Base-by-base conservation (phyloP, 2,113 vertebrate species). In the Sturnus vulgaris region DNA sequence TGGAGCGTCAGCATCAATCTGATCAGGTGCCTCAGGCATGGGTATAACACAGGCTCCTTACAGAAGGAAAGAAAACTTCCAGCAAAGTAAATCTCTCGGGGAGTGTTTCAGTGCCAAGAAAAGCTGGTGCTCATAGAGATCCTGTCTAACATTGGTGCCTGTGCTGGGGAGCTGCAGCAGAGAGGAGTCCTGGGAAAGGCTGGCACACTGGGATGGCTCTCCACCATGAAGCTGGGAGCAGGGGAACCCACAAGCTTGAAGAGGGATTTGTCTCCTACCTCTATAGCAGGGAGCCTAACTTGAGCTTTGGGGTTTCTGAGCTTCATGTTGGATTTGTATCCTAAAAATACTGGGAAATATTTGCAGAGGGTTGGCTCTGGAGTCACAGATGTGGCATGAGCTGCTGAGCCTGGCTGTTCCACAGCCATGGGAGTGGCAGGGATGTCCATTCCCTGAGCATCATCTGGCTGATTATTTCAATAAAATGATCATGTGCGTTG, bases 1-100 rank as follows among this genome's bases (percentile, higher is more conserved):
- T n/a, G 60, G 87, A 64, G 28, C 0, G 0, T 25, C 64, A 53
- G 63, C 33, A 19, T 33, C 33, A 10, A 1, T 25, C 47, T 1
- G 2, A 50, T 11, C 11, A 28, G 61, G 27, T 24, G 31, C 37
- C 50, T 40, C 55, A 46, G 56, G 56, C 53, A 9, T 4, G n/a
- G 78, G 37, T 66, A 81, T 49, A 72, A 57, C 3, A 14, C 30
- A 27, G 20, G 6, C 40, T 73, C 40, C 47, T 73, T 37, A 17
- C 8, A 66, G 50, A 42, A 81, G 16, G 39, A 39, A 39, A 47
- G 77, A 75, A 77, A 94, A 40, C 15, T 87, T 82, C 22, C 27
- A 75, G 44, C 42, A 70, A 89, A 87, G 50, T 22, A 25, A 57
- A 71, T 28, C 20, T 57, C 37, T 18, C 0, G 1, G 63, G 56